phyloP scores from a whole-genome alignment of 2,113 vertebrate genomes.

The Silurus meridionalis region DNA sequence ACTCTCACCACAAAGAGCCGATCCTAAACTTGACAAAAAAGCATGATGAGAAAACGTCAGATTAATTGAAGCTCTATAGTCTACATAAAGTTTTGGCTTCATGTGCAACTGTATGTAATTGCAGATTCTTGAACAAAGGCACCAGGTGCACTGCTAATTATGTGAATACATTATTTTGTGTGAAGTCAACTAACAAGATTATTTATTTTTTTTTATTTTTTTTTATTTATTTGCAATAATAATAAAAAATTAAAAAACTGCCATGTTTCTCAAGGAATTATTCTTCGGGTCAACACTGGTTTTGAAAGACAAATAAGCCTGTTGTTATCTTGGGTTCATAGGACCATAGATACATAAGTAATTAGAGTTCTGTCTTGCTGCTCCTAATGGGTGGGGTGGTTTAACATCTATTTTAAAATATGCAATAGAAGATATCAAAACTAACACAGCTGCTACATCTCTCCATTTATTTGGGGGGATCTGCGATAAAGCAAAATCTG shows the following conservation, averaged over 20 bases:
- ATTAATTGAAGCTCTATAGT: background rate
- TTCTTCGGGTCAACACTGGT: background rate
- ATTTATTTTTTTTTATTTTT: too few species aligned
- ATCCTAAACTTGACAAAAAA: too few species aligned
- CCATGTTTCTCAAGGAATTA: background rate
- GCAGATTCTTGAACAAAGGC: background rate
- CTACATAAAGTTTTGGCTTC: background rate
- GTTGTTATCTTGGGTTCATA: background rate
- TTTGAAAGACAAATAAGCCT: background rate
- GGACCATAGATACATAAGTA: background rate
- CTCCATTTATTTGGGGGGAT: background rate
- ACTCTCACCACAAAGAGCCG: too few species aligned
- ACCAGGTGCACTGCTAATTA: background rate
- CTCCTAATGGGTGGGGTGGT: background rate
- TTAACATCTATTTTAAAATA: background rate
- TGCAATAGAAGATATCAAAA: background rate
- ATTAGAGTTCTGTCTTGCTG: background rate
- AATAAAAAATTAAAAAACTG: too few species aligned
- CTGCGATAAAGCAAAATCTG: background rate
- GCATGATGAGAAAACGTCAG: background rate
- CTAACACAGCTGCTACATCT: background rate
- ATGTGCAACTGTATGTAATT: background rate
- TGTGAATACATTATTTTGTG: background rate
- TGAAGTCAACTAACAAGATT: background rate
- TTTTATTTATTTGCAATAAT: background rate